Evolutionary conservation across 2,113 vertebrate genomes (phyloP).

Genomic region (human): GRCh38 chr12:74722501-74723000

Average conservation of each 20-base stretch:
- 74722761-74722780: not conserved
- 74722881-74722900: not conserved
- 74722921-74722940: not conserved
- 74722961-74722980: not conserved
- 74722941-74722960: not conserved
- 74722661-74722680: not conserved
- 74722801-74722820: rapidly evolving
- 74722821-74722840: not conserved
- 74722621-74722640: not conserved
- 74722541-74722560: not conserved
- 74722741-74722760: not conserved
- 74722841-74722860: not conserved
- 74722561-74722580: not conserved
- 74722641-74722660: not conserved
- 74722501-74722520: not conserved
- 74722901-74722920: not conserved
- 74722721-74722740: not conserved
- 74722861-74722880: not conserved
- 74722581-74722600: not conserved
- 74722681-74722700: not conserved
- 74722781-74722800: not conserved
- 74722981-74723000: not conserved
- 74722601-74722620: not conserved
- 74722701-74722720: not conserved
- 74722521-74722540: not conserved